Evolutionary conservation across 1,140 invertebrate species (phyloP).

Genomic region (Antheraea mylitta): DNA sequence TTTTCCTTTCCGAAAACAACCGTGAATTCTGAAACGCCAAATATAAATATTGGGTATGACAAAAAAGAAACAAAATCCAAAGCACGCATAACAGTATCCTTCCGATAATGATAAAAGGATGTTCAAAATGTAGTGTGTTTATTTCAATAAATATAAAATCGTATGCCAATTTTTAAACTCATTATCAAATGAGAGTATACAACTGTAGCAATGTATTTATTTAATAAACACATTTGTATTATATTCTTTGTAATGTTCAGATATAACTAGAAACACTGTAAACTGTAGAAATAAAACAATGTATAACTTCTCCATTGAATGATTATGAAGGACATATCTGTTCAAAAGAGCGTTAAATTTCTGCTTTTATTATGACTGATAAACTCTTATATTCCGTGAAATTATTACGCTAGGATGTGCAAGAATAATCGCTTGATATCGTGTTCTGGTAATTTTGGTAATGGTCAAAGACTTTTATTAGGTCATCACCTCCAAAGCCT

Average conservation of each 20-base stretch:
- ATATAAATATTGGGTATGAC: no score
- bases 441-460: constrained; percentile 1
- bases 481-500: constrained; percentile 13
- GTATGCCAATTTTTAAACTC: no score
- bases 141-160: no score
- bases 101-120: no score
- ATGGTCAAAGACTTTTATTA: constrained; percentile 12
- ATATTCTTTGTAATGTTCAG: background rate
- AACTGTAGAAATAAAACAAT: background rate
- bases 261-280: background rate
- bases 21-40: no score
- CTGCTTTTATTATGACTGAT: background rate
- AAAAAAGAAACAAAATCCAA: no score
- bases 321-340: background rate
- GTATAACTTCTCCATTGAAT: constrained; percentile 2
- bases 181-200: no score
- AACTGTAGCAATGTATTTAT: no score
- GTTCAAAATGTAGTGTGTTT: no score
- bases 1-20: no score
- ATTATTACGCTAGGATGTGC: background rate
- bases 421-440: background rate
- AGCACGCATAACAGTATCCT: no score
- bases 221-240: no score
- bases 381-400: background rate
- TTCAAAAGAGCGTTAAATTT: constrained; percentile 4